Percentiles rank a stretch among this genome's conserved stretches.
phyloP scores from a whole-genome alignment of 2,113 vertebrate genomes.

The Platichthys flesus region DNA sequence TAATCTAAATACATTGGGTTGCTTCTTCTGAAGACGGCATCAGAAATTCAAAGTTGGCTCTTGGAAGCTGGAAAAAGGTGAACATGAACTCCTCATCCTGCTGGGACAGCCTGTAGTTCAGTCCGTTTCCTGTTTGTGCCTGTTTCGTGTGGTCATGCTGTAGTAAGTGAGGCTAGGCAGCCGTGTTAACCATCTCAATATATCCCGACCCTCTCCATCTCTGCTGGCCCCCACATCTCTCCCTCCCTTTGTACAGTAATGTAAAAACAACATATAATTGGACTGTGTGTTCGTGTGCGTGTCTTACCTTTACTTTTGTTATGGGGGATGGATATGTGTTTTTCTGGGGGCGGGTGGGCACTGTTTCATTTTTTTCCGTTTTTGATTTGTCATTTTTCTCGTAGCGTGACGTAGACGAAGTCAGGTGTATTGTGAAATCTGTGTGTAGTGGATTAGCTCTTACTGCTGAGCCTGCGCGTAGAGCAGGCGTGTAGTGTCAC shows the following conservation, averaged over 20 bases:
- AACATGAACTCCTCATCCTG: slow-evolving; percentile 25
- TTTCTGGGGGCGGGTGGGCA: slow-evolving; percentile 9
- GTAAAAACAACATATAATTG: slow-evolving; percentile 73
- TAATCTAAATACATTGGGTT: slow-evolving; percentile 19
- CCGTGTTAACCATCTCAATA: slow-evolving; percentile 42
- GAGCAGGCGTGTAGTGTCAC: slow-evolving; percentile 69
- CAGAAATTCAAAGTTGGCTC: not conserved
- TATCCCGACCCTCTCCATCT: slow-evolving; percentile 48
- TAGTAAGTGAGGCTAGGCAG: slow-evolving; percentile 52
- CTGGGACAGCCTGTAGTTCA: slow-evolving; percentile 40
- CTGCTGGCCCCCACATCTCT: slow-evolving; percentile 54
- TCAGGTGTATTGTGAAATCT: slow-evolving; percentile 68
- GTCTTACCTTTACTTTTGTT: slow-evolving; percentile 60
- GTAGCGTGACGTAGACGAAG: slow-evolving; percentile 66
- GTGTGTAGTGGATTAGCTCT: slow-evolving; percentile 76
- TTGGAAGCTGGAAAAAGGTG: slow-evolving; percentile 22
- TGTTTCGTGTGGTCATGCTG: slow-evolving; percentile 56
- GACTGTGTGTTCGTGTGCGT: slow-evolving; percentile 63
- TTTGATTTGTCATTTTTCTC: slow-evolving; percentile 64
- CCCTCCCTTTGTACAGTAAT: slow-evolving; percentile 79
- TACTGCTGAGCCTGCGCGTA: slow-evolving; percentile 74
- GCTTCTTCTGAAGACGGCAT: slow-evolving; percentile 5
- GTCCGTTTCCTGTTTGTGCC: slow-evolving; percentile 46
- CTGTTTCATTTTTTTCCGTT: slow-evolving; percentile 38
- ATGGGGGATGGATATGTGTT: slow-evolving; percentile 28